These are phyloP conservation scores for Eubucco bourcierii DNA, from an alignment of 2,113 vertebrate species.

Conservation along the genomic window DNA sequence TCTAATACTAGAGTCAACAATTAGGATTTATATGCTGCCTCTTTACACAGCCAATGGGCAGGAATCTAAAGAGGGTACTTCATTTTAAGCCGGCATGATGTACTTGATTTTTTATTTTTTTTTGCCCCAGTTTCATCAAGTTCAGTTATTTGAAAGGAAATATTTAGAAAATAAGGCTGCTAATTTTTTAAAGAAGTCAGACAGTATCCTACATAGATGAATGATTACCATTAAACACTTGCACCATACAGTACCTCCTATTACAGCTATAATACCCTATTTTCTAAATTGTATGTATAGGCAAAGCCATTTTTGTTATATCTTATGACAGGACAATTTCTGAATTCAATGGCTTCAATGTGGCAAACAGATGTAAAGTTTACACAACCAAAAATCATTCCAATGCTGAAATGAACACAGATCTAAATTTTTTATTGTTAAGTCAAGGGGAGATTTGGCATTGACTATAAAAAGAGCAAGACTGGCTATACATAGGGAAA, in stretches of 20 bases:
- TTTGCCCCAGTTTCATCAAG: neutral
- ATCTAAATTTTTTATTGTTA: neutral
- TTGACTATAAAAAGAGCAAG: neutral
- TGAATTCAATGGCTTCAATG: neutral
- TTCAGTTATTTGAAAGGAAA: slow-evolving; percentile 26
- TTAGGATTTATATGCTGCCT: neutral
- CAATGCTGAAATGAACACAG: neutral
- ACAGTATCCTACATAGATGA: neutral
- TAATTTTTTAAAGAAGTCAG: neutral
- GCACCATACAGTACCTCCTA: neutral
- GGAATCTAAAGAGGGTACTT: neutral
- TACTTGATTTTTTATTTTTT: neutral
- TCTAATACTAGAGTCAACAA: neutral
- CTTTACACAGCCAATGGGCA: neutral
- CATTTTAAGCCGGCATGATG: neutral
- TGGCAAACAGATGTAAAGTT: neutral
- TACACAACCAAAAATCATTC: neutral
- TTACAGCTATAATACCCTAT: neutral
- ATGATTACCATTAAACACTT: neutral
- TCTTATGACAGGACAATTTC: neutral
- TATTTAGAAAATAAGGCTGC: neutral
- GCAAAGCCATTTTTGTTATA: neutral
- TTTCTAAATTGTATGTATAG: neutral
- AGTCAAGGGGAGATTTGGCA: neutral
- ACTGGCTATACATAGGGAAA: neutral